Evolutionary conservation across 2,797 vertebrate species (phyloP).

Genomic region (Bradypodion pumilum): DNA sequence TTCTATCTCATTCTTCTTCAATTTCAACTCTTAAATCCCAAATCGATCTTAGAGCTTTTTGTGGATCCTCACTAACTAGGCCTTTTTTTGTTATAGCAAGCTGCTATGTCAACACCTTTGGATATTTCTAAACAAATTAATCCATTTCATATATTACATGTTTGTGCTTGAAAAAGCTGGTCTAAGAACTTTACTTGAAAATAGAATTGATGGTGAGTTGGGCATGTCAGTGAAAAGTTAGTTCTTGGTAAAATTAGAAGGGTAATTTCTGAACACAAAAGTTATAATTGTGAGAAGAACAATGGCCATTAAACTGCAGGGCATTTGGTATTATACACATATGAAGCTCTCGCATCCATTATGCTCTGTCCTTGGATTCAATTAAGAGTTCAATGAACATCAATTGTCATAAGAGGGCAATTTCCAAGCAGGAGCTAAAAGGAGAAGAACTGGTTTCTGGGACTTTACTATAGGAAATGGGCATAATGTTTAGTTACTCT

Average conservation of each 20-base stretch:
- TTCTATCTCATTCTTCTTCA: too few species aligned
- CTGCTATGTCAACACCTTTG: neutral
- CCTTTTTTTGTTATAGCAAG: too few species aligned
- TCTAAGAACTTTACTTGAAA: neutral
- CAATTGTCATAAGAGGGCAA: conserved; percentile 26
- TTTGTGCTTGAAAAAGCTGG: neutral
- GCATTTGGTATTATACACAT: neutral
- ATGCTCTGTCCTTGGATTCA: neutral
- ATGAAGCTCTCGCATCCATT: conserved; percentile 4
- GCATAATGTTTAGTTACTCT: conserved; percentile 15
- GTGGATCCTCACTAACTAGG: too few species aligned
- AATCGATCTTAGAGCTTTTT: too few species aligned
- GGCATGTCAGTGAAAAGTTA: neutral
- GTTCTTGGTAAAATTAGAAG: conserved; percentile 27
- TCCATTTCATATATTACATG: neutral
- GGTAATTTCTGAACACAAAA: conserved; percentile 38
- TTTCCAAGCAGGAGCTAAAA: conserved; percentile 29
- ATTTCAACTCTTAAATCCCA: too few species aligned
- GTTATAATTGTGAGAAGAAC: conserved; percentile 24
- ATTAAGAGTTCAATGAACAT: conserved; percentile 1
- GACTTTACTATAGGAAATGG: conserved; percentile 11
- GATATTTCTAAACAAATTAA: neutral
- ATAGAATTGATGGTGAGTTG: neutral
- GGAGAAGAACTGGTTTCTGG: conserved; percentile 2
- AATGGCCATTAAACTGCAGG: conserved; percentile 10